Evolutionary conservation across 2,113 vertebrate species (phyloP).

Genomic region (Chinchilla lanigera): DNA sequence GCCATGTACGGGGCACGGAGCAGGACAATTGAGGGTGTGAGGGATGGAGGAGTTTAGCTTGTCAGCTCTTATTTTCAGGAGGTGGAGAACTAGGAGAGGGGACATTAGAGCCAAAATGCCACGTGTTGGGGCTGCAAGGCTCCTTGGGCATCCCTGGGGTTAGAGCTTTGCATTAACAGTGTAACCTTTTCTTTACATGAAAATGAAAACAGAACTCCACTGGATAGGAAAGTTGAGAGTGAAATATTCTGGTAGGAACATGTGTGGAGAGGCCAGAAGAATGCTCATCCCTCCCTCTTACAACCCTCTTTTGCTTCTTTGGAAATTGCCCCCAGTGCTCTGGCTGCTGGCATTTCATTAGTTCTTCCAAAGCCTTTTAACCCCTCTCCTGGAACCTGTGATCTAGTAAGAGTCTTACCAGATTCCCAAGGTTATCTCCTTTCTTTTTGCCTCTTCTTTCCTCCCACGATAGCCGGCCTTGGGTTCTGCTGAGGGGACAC

Average conservation of each 20-base stretch:
- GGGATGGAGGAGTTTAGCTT: not conserved
- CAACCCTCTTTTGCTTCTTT: not conserved
- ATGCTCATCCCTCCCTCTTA: not conserved
- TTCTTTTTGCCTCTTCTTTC: not conserved
- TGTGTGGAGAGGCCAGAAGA: fast-evolving
- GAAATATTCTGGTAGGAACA: not conserved
- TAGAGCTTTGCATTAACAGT: not conserved
- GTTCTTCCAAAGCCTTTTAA: not conserved
- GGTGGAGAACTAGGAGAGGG: not conserved
- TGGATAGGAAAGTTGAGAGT: not conserved
- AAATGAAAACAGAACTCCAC: not conserved
- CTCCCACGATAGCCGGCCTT: not conserved
- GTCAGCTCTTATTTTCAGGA: not conserved
- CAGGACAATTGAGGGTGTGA: not conserved
- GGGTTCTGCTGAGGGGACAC: not conserved
- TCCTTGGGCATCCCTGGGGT: not conserved
- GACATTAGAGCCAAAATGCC: not conserved
- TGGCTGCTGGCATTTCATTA: fast-evolving
- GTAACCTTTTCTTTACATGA: not conserved
- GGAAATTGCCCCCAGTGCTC: not conserved
- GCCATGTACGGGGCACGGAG: no score
- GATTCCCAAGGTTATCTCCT: not conserved
- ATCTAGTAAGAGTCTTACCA: not conserved
- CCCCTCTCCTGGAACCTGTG: not conserved
- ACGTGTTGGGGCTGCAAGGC: not conserved